Evolutionary conservation across 1,140 invertebrate genomes (phyloP), one percentile per base, ranked within the genome.

Genomic region (Agrilus planipennis): DNA sequence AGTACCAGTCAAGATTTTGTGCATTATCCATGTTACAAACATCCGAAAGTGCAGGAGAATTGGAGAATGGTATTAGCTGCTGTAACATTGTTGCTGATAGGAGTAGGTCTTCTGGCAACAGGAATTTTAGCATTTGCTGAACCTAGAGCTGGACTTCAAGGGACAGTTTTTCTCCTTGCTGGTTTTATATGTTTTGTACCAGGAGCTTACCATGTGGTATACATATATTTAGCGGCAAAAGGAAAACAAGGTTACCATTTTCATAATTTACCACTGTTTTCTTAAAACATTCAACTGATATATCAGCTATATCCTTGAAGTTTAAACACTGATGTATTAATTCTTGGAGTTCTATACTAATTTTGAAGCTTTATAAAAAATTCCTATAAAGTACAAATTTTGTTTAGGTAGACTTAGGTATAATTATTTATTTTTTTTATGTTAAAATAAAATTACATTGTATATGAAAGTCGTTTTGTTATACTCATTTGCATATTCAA

Each of bases 31-130:
- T 87, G 84, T 69, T 84, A 81, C 70, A 73, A 76, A 29, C 84
- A 88, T 63, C 84, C 84, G 2, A 85, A 86, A 65, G 78, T 88
- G 17, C 63, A 74, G 47, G 83, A 89, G 57, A 87, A 89, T 57
- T 87, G 84, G 84, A 79, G 81, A 57, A 82, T 85, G 48, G 83
- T 89, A 3, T 67, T 82, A 45, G 82, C 80, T 19, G 83, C 84
- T 5, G 76, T 84, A 44, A 73, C 78, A 34, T 64, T 88, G 20
- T 66, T 87, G 1, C 55, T 87, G 15, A 75, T 87, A 12, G 84
- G 84, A 51, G 69, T 79, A n/a, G 81, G 81, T 18, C 65, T 85
- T 7, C 67, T 84, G 34, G 68, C 74, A 12, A 80, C 81, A 58
- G 82, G 81, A n/a, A 70, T 79, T 3, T 73, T 80, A 34, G 78